Evolutionary conservation across 2,888 invertebrate species (phyloP), one percentile per base, ranked within the genome.

Genomic region (Platycheirus rosarum): DNA sequence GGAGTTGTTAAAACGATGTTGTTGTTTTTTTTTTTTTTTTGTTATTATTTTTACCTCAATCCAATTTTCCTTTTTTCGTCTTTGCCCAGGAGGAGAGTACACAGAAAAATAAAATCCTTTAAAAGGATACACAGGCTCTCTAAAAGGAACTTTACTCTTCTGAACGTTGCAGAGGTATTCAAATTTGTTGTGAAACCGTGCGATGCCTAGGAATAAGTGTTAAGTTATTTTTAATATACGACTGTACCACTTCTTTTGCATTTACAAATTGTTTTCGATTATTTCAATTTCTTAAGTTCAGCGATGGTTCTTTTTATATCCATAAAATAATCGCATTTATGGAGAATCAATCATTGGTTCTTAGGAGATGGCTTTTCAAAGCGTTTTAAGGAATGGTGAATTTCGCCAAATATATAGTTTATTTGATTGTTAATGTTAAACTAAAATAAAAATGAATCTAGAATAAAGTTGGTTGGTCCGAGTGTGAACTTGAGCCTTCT

Each of bases 1-100:
- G 80, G 80, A 70, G 80, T 76, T 76, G 76, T 76, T 82, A 68
- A 71, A 65, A 71, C n/a, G n/a, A n/a, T n/a, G n/a, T n/a, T n/a
- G n/a, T n/a, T n/a, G n/a, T n/a, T n/a, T 13, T 16, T 35, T 29
- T 60, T 40, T 8, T 51, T 51, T 9, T 53, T 42, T 49, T 14
- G 18, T 16, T 4, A 13, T 37, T 16, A 16, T 57, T 16, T 18
- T 37, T 42, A n/a, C n/a, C n/a, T n/a, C n/a, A n/a, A n/a, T n/a
- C n/a, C n/a, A n/a, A n/a, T 40, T 48, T 13, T 16, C 23, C 18
- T 3, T 20, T 32, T 18, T n/a, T 37, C 16, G 3, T 7, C 4
- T 55, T 57, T 40, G 8, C 57, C 40, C 13, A 14, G n/a, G n/a
- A 20, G 5, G 9, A 13, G 7, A 51, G 8, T 32, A 8, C 8